Conservation (phyloP, 2,113 vertebrate species). For the Notothenia rossii region DNA sequence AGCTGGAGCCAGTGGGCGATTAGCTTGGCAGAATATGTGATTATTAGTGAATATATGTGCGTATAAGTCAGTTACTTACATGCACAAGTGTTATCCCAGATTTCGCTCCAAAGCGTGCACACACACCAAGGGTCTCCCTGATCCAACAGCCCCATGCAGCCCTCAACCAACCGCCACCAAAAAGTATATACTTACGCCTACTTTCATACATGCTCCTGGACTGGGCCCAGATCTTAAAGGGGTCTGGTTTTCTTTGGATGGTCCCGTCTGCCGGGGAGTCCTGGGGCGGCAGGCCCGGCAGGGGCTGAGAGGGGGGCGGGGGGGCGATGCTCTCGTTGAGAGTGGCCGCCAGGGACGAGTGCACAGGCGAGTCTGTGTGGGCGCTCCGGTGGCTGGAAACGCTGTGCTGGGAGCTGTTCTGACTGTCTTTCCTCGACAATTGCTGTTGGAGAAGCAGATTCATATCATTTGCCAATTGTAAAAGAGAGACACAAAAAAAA, state of each 20-base stretch:
- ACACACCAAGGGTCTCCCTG: slow-evolving; percentile 36
- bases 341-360: slow-evolving; percentile 84
- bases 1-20: not conserved
- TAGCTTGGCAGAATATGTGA: not conserved
- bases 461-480: slow-evolving; percentile 31
- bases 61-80: slow-evolving; percentile 55
- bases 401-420: slow-evolving; percentile 96
- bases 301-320: slow-evolving; percentile 81
- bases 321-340: slow-evolving; percentile 81
- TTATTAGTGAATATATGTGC: not conserved
- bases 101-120: slow-evolving; percentile 3
- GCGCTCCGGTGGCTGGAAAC: slow-evolving; percentile 94
- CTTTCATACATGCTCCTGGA: slow-evolving; percentile 99
- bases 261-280: slow-evolving; percentile 89
- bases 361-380: slow-evolving; percentile 92
- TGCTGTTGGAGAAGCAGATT: slow-evolving; percentile 85
- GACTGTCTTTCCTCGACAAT: slow-evolving; percentile 98
- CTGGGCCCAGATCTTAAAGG: slow-evolving; percentile 99
- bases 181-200: slow-evolving; percentile 95
- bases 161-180: slow-evolving; percentile 76
- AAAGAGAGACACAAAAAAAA: slow-evolving; percentile 9
- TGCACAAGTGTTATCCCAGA: slow-evolving; percentile 29
- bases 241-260: slow-evolving; percentile 97
- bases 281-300: slow-evolving; percentile 81
- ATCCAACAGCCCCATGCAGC: slow-evolving; percentile 65